Percentiles rank a stretch among this genome's conserved stretches.
Evolutionary conservation across 1,140 invertebrate species (phyloP).

Genomic region (Branchinecta lindahli): DNA sequence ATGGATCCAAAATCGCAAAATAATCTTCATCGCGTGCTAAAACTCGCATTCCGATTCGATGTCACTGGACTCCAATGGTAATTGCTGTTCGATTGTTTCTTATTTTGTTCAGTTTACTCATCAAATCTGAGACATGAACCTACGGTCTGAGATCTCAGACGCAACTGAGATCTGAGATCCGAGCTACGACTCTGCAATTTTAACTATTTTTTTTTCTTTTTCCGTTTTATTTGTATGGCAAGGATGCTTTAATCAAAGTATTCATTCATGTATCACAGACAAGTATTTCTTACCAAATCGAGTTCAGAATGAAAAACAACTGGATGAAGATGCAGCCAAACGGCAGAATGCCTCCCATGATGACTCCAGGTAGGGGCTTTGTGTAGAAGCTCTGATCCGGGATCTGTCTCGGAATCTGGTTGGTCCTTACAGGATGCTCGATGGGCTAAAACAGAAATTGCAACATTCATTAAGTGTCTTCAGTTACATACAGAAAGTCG

Average conservation of each 20-base stretch:
- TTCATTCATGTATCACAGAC: background rate
- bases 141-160: background rate
- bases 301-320: conserved; percentile 96
- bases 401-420: conserved; percentile 96
- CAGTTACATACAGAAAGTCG: too few species aligned
- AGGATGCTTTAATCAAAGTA: background rate
- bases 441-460: conserved; percentile 44
- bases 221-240: background rate
- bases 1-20: too few species aligned
- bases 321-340: conserved; percentile 99
- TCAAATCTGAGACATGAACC: too few species aligned
- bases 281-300: conserved; percentile 60
- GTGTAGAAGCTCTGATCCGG: conserved; percentile 96
- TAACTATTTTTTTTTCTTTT: background rate
- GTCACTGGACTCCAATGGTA: too few species aligned
- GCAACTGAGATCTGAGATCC: conserved; percentile 3
- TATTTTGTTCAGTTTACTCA: too few species aligned
- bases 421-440: conserved; percentile 92
- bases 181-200: too few species aligned
- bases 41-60: too few species aligned
- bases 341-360: conserved; percentile 95
- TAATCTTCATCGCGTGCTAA: too few species aligned
- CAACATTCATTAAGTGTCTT: background rate
- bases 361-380: conserved; percentile 71
- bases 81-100: too few species aligned